Conservation (phyloP, 2,888 invertebrate genomes). For the Xestia rhomboidea region DNA sequence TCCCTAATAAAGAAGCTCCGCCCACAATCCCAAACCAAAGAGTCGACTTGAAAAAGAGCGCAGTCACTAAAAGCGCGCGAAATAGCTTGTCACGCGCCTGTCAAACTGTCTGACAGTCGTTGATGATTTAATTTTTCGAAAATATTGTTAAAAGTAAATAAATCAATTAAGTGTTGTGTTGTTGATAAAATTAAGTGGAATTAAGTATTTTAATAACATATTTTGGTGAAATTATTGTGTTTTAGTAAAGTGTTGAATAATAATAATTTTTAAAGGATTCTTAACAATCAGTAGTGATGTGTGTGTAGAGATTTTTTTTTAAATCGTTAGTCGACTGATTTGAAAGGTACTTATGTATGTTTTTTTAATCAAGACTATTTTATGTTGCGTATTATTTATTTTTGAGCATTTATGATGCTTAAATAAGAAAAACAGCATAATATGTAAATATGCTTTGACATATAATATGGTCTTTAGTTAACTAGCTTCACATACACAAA, state of each 20-base stretch:
- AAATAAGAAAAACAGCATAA: too few relatives aligned
- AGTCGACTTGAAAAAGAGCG: slow-evolving; percentile 17
- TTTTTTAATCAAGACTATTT: neutral
- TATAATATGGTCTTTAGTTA: too few relatives aligned
- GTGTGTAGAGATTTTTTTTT: slow-evolving; percentile 2
- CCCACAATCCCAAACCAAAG: slow-evolving; percentile 39
- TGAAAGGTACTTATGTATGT: slow-evolving; percentile 49
- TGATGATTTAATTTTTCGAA: slow-evolving; percentile 37
- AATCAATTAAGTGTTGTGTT: neutral
- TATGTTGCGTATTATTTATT: neutral
- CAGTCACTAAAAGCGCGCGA: slow-evolving; percentile 66
- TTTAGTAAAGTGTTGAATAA: neutral
- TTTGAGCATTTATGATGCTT: too few relatives aligned
- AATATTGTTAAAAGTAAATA: neutral
- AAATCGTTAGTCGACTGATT: slow-evolving; percentile 11
- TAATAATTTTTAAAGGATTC: neutral
- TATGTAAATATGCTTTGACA: too few relatives aligned
- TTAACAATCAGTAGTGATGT: slow-evolving; percentile 39
- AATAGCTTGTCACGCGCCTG: slow-evolving; percentile 57
- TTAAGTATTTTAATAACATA: neutral
- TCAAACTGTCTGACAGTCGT: slow-evolving; percentile 59
- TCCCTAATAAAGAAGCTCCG: slow-evolving; percentile 44
- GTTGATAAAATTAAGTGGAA: slow-evolving; percentile 5
- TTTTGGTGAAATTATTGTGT: neutral
- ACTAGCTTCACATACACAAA: neutral